Evolutionary conservation across 2,113 vertebrate species (phyloP), one percentile per base, ranked within the genome.

Genomic region (Scytalopus superciliaris): DNA sequence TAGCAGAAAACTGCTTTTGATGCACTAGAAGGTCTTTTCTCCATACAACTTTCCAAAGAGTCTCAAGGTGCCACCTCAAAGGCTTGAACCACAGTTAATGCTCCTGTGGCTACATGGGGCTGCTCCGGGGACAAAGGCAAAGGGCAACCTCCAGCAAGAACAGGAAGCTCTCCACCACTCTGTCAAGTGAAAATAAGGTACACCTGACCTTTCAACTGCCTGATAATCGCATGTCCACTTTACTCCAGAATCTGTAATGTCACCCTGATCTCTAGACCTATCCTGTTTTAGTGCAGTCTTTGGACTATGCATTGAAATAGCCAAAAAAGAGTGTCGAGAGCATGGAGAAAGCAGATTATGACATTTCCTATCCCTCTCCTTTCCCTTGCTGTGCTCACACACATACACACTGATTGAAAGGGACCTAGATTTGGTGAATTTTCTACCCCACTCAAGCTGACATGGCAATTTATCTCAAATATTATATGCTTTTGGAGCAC

Each of bases 151-250:
- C 39, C 60, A 75, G 19, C 8, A 49, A n/a, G 14, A 82, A 64
- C 1, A 1, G n/a, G 49, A 73, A 92, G 37, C 17, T 69, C 31
- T 16, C 47, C n/a, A 23, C 30, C 17, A 9, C 21, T 60, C 47
- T 68, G 21, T 8, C 39, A 59, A 63, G 21, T 5, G 63, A 24
- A 53, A 47, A 55, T 21, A 57, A 52, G 40, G 44, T 49, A 81
- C 25, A 35, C 11, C 30, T 47, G 33, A 33, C 47, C 57, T 79
- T 75, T 42, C 33, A 60, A 4, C 16, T 4, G 3, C 33, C n/a
- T 8, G 13, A 56, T 12, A 44, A 74, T 13, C 0, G 0, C 10
- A 1, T 0, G 5, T 16, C 22, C 1, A 1, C 39, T 60, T 45
- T 40, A 63, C 74, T 24, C 13, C 31, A 42, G 27, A 72, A 59